Evolutionary conservation across 2,113 vertebrate genomes (phyloP).

Genomic region (Ardeotis arabs): DNA sequence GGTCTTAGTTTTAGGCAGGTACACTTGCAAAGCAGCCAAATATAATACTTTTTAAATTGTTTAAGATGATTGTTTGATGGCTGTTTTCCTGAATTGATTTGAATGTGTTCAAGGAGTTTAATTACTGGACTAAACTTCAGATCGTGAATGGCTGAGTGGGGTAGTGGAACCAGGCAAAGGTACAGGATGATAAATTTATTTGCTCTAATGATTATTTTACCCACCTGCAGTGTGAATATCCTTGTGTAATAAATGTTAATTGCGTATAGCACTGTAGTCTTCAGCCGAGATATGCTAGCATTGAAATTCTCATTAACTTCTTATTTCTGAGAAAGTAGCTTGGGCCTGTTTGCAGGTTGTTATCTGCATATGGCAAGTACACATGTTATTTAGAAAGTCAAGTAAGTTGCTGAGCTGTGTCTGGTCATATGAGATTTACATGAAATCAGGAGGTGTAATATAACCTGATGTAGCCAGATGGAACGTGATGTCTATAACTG

Average conservation of each 20-base stretch:
- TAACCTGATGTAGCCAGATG: background rate
- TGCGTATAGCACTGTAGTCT: background rate
- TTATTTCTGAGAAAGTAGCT: background rate
- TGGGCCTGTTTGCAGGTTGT: background rate
- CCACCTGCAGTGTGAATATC: background rate
- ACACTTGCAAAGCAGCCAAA: background rate
- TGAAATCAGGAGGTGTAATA: background rate
- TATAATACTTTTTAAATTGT: background rate
- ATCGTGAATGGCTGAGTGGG: background rate
- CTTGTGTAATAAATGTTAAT: background rate
- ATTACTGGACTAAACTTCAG: background rate
- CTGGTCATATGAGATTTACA: background rate
- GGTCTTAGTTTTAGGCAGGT: background rate
- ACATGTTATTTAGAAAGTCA: fast-evolving
- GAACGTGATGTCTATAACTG: background rate
- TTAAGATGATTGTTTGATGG: background rate
- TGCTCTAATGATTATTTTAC: background rate
- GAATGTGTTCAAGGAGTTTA: background rate
- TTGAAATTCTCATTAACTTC: background rate
- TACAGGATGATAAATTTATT: background rate
- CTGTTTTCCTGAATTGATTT: background rate
- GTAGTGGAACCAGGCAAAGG: background rate
- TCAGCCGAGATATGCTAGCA: background rate
- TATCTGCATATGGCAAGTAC: background rate
- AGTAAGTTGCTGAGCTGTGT: background rate